Conservation (phyloP, 2,888 invertebrate species). For the Sympetrum striolatum region DNA sequence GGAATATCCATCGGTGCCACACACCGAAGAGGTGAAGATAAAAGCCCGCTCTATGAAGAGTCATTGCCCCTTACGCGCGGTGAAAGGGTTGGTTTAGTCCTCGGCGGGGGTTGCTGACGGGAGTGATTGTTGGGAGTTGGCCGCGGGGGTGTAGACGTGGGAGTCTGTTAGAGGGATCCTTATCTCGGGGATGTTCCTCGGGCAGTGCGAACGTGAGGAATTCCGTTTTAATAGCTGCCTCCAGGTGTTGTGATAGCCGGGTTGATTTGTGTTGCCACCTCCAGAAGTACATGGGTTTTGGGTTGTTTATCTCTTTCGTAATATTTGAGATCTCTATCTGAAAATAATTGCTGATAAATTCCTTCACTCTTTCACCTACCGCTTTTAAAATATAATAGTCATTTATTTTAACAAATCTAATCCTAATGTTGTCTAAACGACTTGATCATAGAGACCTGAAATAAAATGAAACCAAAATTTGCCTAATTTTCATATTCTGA, state of each 20-base stretch:
- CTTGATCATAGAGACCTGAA: too few species aligned
- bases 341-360: too few species aligned
- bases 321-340: too few species aligned
- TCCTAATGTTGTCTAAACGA: too few species aligned
- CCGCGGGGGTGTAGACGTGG: background rate
- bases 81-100: background rate
- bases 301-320: too few species aligned
- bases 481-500: too few species aligned
- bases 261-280: too few species aligned
- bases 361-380: too few species aligned
- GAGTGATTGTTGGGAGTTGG: conserved; percentile 10
- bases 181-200: background rate
- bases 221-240: background rate
- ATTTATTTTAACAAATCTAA: too few species aligned
- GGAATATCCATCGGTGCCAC: background rate
- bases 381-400: too few species aligned
- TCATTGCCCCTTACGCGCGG: background rate
- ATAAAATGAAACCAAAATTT: too few species aligned
- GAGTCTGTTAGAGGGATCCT: background rate
- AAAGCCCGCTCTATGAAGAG: background rate
- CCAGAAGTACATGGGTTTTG: too few species aligned
- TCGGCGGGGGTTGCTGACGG: background rate
- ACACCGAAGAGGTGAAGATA: background rate
- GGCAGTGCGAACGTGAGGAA: background rate
- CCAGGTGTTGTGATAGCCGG: background rate